Percentiles rank a stretch among this genome's conserved stretches.
These are phyloP conservation scores for Caenorhabditis becei DNA, from an alignment of 2,888 invertebrate species.

Conservation along the genomic window DNA sequence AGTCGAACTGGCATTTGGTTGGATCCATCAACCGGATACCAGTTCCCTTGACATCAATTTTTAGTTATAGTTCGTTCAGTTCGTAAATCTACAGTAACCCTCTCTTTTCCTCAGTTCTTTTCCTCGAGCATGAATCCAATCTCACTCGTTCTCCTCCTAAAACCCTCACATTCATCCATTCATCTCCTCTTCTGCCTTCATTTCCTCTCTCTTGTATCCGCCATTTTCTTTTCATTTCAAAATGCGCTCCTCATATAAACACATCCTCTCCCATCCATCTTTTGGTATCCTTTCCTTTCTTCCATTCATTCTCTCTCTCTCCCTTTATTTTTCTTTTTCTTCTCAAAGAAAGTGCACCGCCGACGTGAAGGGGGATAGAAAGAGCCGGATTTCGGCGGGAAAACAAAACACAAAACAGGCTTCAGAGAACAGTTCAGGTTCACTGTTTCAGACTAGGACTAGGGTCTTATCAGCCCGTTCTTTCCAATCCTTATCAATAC, in stretches of 20 bases:
- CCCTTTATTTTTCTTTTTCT: not conserved
- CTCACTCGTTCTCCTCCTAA: not conserved
- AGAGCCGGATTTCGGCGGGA: not conserved
- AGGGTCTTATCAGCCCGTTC: not conserved
- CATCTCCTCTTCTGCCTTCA: not conserved
- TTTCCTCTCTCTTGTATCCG: not conserved
- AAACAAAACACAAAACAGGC: not conserved
- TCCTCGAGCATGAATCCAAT: not conserved
- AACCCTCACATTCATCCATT: conserved; percentile 9
- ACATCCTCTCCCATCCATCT: conserved; percentile 4
- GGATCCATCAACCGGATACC: no score
- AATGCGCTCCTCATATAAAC: not conserved
- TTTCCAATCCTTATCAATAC: not conserved
- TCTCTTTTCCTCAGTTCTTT: not conserved
- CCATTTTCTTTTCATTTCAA: not conserved
- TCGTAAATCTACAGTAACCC: not conserved
- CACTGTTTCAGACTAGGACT: conserved; percentile 26
- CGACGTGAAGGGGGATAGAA: not conserved
- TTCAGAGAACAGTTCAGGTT: conserved; percentile 24
- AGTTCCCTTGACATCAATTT: no score
- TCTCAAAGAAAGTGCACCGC: not conserved
- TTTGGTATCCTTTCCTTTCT: not conserved
- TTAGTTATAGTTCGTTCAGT: not conserved
- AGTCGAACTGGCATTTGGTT: no score
- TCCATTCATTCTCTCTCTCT: no score